A percentile compares a stretch with the other conserved stretches of the same genome.
These are phyloP conservation scores for Adoxophyes honmai DNA, from an alignment of 1,140 invertebrate genomes.

Conservation along the genomic window DNA sequence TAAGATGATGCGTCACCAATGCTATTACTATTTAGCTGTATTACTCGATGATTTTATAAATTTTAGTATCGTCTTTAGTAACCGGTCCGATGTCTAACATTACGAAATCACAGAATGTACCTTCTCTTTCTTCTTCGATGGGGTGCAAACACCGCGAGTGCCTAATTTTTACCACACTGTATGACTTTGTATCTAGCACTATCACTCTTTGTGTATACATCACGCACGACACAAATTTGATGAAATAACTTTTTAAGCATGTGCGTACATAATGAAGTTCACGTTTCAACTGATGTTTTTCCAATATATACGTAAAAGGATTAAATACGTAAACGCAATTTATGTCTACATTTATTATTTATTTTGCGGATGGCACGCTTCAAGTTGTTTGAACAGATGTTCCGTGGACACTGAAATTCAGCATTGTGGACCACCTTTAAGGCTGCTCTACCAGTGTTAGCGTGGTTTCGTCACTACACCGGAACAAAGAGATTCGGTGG, in stretches of 20 bases:
- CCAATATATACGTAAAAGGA: constrained; percentile 17
- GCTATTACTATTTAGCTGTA: constrained; percentile 24
- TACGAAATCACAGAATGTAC: constrained; percentile 28
- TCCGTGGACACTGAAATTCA: constrained; percentile 43
- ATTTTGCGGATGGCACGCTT: constrained; percentile 54
- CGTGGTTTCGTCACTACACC: constrained; percentile 33
- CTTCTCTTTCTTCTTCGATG: constrained; percentile 60
- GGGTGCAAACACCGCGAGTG: constrained; percentile 55
- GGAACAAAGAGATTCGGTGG: constrained; percentile 45
- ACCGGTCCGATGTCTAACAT: not conserved
- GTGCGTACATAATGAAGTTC: constrained; percentile 18
- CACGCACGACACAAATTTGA: not conserved
- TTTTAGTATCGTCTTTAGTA: not conserved
- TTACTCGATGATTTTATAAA: constrained; percentile 22
- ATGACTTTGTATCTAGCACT: constrained; percentile 46
- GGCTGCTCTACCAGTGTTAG: constrained; percentile 23
- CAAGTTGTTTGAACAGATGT: constrained; percentile 59
- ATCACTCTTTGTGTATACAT: constrained; percentile 56
- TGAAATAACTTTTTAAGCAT: constrained; percentile 6
- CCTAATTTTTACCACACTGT: constrained; percentile 54
- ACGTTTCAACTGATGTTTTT: constrained; percentile 22
- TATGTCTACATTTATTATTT: constrained; percentile 15
- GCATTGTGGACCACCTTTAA: constrained; percentile 27
- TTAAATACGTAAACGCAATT: constrained; percentile 8
- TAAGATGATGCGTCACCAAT: constrained; percentile 44